These are phyloP conservation scores for Poecilia picta DNA, from an alignment of 2,797 vertebrate species.

Conservation along the genomic window DNA sequence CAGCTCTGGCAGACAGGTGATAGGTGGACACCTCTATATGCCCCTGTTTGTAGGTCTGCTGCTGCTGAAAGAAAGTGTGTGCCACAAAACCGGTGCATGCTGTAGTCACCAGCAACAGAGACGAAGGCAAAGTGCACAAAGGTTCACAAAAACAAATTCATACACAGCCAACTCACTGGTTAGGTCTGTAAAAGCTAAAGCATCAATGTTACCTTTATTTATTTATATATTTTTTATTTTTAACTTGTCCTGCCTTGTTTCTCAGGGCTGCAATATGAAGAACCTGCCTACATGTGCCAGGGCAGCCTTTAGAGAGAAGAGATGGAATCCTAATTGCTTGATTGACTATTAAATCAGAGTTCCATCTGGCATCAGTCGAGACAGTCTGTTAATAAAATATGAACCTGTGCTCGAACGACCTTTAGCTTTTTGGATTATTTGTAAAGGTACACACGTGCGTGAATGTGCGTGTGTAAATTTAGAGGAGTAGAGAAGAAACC, in stretches of 20 bases:
- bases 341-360: neutral
- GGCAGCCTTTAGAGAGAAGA: neutral
- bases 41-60: conserved; percentile 29
- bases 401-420: neutral
- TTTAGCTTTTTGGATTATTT: neutral
- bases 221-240: too few species aligned
- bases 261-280: neutral
- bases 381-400: neutral
- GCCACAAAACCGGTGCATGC: conserved; percentile 54
- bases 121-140: conserved; percentile 34
- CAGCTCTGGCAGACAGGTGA: conserved; percentile 48
- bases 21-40: conserved; percentile 38
- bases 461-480: neutral
- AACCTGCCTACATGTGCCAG: neutral
- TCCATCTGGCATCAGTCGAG: neutral
- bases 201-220: neutral
- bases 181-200: neutral
- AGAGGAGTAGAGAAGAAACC: neutral
- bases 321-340: neutral
- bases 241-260: neutral
- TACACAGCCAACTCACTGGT: conserved; percentile 5
- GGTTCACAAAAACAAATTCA: conserved; percentile 17
- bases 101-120: conserved; percentile 52
- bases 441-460: neutral
- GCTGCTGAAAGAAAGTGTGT: conserved; percentile 15